Evolutionary conservation across 2,888 invertebrate genomes (phyloP), one percentile per base, ranked within the genome.

Genomic region (Apamea anceps): DNA sequence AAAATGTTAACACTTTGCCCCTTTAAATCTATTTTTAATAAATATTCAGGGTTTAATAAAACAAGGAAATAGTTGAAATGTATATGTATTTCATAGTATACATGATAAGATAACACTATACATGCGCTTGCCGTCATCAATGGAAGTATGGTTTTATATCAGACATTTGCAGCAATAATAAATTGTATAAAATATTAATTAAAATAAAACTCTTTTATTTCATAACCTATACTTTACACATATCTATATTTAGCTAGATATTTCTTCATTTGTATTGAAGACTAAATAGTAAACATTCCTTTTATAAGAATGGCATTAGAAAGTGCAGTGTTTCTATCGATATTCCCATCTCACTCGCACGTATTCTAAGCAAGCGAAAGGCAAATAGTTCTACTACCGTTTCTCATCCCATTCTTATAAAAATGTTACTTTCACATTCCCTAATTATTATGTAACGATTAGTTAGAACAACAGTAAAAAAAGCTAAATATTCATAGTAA

Each of bases 111-210:
- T 18, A 79, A 79, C 74, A 80, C 63, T 81, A 76, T 87, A 81
- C 84, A 82, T 85, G 71, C 62, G 81, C 76, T 86, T 80, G 81
- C 85, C 81, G 82, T 89, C 87, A 86, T 85, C 79, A 84, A 82
- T 90, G 85, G 85, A 90, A 90, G 87, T 86, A 86, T 88, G 86
- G 81, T 88, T 86, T 85, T 87, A 81, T 89, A 87, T 72, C 82
- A 83, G 80, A 87, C 87, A 86, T 78, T 82, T 78, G 82, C 87
- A 90, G 87, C 86, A 89, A 88, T 89, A 91, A 91, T 91, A 92
- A 91, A 92, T 92, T 92, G 90, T 92, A 92, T 90, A 92, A 92
- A 91, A 92, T 90, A 92, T 89, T 72, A 62, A 76, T 76, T 90
- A 90, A 91, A 91, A 91, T 90, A 91, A 90, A 87, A 81, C 87